Evolutionary conservation across 2,113 vertebrate species (phyloP).

Genomic region (Delphinus delphis): DNA sequence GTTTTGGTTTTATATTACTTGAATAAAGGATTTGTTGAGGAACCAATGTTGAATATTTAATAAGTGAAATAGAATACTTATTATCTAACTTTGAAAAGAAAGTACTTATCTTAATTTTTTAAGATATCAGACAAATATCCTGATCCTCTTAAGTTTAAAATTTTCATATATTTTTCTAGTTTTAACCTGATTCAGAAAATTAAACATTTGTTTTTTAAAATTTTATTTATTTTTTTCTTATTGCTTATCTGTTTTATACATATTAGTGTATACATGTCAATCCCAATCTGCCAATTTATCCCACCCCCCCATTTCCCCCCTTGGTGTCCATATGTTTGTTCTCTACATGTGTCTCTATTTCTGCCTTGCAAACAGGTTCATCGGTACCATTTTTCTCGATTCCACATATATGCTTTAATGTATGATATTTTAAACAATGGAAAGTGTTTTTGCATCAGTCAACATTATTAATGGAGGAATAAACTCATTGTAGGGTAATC

Average conservation of each 20-base stretch:
- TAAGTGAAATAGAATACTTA: background rate
- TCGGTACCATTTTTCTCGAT: no score
- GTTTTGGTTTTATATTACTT: constrained; percentile 42
- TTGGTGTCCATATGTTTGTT: no score
- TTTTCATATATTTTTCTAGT: background rate
- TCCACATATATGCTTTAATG: no score
- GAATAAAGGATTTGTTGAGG: background rate
- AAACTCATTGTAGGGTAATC: background rate
- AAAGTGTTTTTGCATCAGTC: constrained; percentile 22
- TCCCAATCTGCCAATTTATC: no score
- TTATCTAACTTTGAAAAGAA: background rate
- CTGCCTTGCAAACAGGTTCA: no score
- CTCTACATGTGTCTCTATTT: no score
- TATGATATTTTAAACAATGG: background rate
- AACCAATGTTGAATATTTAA: constrained; percentile 18
- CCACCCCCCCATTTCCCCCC: no score
- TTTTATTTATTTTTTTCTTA: no score
- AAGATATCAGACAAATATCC: background rate
- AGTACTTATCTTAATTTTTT: background rate
- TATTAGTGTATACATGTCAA: no score
- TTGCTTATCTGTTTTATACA: no score
- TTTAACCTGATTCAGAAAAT: constrained; percentile 37
- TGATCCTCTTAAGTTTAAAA: background rate
- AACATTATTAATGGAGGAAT: constrained; percentile 24
- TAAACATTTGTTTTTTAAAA: background rate